These are phyloP conservation scores for Tringa solitaria DNA, from an alignment of 2,113 vertebrate genomes.

Conservation along the genomic window DNA sequence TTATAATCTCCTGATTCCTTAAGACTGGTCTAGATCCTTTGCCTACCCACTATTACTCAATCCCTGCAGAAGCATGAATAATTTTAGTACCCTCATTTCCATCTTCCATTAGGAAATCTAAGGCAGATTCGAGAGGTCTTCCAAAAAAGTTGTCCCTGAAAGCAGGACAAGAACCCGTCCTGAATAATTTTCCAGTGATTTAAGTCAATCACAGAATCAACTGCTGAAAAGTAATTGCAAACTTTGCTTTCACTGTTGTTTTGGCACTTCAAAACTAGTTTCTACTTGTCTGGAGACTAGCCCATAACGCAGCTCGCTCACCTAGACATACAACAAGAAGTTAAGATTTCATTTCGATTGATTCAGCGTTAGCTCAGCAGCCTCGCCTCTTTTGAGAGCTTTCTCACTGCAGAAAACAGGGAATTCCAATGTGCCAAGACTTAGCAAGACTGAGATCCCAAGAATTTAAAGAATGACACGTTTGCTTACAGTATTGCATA, in stretches of 20 bases:
- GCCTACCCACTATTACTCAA: neutral
- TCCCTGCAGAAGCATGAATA: neutral
- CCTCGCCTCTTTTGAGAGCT: neutral
- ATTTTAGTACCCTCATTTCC: neutral
- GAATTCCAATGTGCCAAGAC: neutral
- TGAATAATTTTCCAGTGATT: neutral
- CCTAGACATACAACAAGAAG: neutral
- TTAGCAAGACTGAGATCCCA: neutral
- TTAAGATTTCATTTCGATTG: neutral
- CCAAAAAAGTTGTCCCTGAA: neutral
- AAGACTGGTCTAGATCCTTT: neutral
- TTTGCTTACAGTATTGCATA: neutral
- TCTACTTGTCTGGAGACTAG: neutral
- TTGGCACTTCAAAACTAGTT: constrained; percentile 3
- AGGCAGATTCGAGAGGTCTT: neutral
- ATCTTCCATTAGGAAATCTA: neutral
- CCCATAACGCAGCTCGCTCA: neutral
- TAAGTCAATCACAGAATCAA: neutral
- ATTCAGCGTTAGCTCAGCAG: neutral
- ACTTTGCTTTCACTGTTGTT: neutral
- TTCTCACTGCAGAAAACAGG: neutral
- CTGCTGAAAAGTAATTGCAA: neutral
- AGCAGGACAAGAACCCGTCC: neutral
- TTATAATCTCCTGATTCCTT: neutral
- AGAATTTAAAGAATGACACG: neutral